These are phyloP conservation scores for Misgurnus anguillicaudatus DNA, from an alignment of 2,113 vertebrate genomes.

Conservation along the genomic window DNA sequence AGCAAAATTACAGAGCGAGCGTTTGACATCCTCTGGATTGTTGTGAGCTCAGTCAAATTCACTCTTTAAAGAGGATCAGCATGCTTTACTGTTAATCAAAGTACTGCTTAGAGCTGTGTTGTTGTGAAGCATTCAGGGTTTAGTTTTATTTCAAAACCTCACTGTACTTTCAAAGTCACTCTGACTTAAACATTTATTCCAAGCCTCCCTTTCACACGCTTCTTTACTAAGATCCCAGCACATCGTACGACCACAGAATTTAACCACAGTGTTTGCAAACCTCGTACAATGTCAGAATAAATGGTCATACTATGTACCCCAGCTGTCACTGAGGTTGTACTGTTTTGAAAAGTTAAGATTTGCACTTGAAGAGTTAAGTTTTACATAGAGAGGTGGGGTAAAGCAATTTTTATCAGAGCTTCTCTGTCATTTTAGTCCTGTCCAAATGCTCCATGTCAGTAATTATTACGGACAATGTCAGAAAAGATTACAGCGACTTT, in stretches of 20 bases:
- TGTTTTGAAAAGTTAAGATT: too few relatives aligned
- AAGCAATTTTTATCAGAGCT: too few relatives aligned
- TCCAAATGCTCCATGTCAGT: too few relatives aligned
- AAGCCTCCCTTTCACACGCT: conserved; percentile 8
- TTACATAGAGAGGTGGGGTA: too few relatives aligned
- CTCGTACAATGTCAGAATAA: not conserved
- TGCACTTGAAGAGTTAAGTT: too few relatives aligned
- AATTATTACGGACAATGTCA: too few relatives aligned
- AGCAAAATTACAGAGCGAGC: not conserved
- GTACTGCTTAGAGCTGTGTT: not conserved
- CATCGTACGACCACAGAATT: not conserved
- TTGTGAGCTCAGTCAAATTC: not conserved
- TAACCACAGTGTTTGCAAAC: not conserved
- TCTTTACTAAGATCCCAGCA: not conserved
- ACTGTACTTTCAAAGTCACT: conserved; percentile 4
- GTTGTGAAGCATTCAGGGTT: not conserved
- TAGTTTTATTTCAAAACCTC: conserved; percentile 26
- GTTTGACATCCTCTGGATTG: not conserved
- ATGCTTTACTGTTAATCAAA: not conserved
- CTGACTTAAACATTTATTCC: not conserved
- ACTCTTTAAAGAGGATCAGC: not conserved
- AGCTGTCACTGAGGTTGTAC: too few relatives aligned
- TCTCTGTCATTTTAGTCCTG: too few relatives aligned
- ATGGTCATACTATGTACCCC: too few relatives aligned
- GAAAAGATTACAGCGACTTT: too few relatives aligned